Conservation (phyloP, 2,888 invertebrate genomes). For the Callosobruchus maculatus region DNA sequence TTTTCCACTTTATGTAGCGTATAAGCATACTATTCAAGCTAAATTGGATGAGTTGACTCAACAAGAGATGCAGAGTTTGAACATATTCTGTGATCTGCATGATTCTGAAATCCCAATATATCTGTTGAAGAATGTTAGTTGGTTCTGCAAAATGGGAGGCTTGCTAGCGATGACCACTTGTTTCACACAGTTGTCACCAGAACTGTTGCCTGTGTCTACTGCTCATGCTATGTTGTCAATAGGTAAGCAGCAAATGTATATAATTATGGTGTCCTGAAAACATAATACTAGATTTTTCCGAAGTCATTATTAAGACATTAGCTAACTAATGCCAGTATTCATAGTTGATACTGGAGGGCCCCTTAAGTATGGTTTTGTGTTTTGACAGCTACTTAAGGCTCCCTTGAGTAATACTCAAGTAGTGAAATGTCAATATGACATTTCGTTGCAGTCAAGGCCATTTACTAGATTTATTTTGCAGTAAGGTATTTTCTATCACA, state of each 20-base stretch:
- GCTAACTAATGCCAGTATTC: too few species aligned
- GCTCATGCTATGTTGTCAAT: conserved; percentile 91
- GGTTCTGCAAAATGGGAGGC: conserved; percentile 89
- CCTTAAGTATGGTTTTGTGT: too few species aligned
- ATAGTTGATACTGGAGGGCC: too few species aligned
- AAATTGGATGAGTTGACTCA: conserved; percentile 79
- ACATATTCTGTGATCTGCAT: conserved; percentile 85
- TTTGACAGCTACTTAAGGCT: too few species aligned
- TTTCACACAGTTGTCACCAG: conserved; percentile 73
- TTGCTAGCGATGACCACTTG: conserved; percentile 83
- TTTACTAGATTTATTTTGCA: too few species aligned
- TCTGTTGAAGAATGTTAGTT: conserved; percentile 84
- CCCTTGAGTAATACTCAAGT: too few species aligned
- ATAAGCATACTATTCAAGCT: conserved; percentile 78
- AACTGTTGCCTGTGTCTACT: conserved; percentile 76
- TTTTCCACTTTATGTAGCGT: conserved; percentile 84
- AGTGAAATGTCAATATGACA: too few species aligned
- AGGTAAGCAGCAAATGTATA: conserved; percentile 35
- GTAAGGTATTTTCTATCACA: too few species aligned
- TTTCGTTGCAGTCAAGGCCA: too few species aligned
- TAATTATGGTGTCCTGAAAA: not conserved
- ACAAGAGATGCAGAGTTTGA: conserved; percentile 76
- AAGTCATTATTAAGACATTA: too few species aligned
- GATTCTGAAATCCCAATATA: conserved; percentile 92
- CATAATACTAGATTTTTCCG: too few species aligned